These are phyloP conservation scores for Thymallus thymallus DNA, from an alignment of 2,113 vertebrate genomes.

Conservation along the genomic window DNA sequence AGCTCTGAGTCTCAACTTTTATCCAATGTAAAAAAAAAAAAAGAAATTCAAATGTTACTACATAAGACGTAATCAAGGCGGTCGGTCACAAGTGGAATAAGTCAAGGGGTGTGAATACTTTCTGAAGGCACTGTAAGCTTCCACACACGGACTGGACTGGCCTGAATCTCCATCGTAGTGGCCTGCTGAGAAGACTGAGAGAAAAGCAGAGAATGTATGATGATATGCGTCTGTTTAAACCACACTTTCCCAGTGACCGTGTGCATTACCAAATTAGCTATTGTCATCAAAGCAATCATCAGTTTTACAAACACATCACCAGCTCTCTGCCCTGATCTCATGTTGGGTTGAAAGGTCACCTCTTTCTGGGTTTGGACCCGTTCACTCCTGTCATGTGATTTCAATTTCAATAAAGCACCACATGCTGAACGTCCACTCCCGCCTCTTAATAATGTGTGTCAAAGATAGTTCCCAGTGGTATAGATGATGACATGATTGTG, in stretches of 20 bases:
- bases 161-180: neutral
- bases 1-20: no score
- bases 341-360: constrained; percentile 3
- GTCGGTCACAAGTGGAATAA: no score
- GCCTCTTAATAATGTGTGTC: neutral
- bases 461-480: neutral
- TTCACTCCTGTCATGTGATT: constrained; percentile 3
- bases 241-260: neutral
- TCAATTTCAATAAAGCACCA: constrained; percentile 29
- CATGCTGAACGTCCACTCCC: constrained; percentile 6
- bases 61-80: no score
- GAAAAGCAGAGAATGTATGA: neutral
- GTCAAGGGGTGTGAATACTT: no score
- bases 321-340: neutral
- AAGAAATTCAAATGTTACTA: no score
- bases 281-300: neutral
- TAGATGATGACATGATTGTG: neutral
- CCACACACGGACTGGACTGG: neutral
- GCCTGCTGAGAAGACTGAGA: neutral
- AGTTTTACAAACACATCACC: neutral
- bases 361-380: neutral
- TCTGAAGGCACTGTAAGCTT: neutral
- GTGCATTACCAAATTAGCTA: neutral
- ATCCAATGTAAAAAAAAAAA: no score
- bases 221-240: neutral